Conservation (phyloP, 2,797 vertebrate species). For the Glyptemys insculpta region DNA sequence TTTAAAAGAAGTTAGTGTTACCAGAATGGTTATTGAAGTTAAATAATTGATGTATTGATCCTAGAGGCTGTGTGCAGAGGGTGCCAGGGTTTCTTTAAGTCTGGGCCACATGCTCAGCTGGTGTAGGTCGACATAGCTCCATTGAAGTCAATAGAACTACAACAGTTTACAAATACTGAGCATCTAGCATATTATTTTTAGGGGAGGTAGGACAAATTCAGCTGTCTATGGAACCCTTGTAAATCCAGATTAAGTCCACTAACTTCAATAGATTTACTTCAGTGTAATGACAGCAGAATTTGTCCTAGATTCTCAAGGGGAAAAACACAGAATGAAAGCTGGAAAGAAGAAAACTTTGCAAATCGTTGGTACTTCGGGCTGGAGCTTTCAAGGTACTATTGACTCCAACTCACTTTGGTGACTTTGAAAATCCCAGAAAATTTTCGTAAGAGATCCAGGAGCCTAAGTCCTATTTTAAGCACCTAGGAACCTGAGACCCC, state of each 20-base stretch:
- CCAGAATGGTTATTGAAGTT: background rate
- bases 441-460: background rate
- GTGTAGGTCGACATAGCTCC: background rate
- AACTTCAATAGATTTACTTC: background rate
- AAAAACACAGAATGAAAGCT: background rate
- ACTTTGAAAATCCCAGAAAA: background rate
- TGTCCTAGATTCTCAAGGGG: background rate
- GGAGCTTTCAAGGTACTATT: background rate
- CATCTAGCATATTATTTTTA: slow-evolving; percentile 3
- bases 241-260: background rate
- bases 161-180: background rate
- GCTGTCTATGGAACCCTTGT: background rate
- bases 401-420: background rate
- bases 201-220: slow-evolving; percentile 31
- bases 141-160: background rate
- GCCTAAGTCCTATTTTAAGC: background rate
- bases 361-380: background rate
- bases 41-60: background rate
- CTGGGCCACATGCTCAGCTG: background rate
- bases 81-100: slow-evolving; percentile 30
- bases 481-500: background rate
- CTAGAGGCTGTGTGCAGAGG: background rate
- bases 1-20: slow-evolving; percentile 53
- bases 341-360: background rate
- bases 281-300: background rate